Evolutionary conservation across 2,888 invertebrate species (phyloP).

Genomic region (Automeris io): DNA sequence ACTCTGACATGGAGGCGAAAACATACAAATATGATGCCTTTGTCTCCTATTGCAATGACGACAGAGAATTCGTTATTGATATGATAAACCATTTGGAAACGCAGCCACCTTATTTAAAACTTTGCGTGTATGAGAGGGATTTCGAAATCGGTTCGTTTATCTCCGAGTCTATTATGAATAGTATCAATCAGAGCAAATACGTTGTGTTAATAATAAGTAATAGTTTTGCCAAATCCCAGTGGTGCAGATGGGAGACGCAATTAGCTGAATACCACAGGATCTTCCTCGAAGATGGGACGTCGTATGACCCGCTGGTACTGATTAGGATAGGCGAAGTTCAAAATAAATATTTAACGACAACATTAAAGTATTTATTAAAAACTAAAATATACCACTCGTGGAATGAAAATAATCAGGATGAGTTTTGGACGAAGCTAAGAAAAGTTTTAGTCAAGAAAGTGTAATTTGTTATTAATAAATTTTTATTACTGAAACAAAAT

Average conservation of each 20-base stretch:
- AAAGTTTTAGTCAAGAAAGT: constrained; percentile 38
- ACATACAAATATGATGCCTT: constrained; percentile 77
- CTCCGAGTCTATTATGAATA: constrained; percentile 80
- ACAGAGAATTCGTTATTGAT: constrained; percentile 78
- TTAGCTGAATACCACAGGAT: constrained; percentile 81
- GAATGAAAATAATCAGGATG: constrained; percentile 63
- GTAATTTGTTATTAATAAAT: constrained; percentile 11
- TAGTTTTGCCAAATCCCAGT: constrained; percentile 82
- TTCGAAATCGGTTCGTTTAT: constrained; percentile 80
- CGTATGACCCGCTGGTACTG: constrained; percentile 78
- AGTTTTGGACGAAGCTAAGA: constrained; percentile 62
- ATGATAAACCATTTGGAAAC: constrained; percentile 79
- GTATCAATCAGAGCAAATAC: constrained; percentile 80
- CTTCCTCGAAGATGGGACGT: constrained; percentile 75
- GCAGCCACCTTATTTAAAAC: constrained; percentile 74
- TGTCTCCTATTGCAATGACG: constrained; percentile 78
- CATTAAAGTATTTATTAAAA: constrained; percentile 78
- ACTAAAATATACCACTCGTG: constrained; percentile 81
- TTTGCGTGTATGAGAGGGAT: constrained; percentile 84
- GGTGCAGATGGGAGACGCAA: constrained; percentile 84
- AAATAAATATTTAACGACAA: constrained; percentile 73
- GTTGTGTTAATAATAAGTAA: constrained; percentile 82
- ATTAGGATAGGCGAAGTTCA: constrained; percentile 79
- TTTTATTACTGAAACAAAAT: constrained; percentile 1
- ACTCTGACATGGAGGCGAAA: constrained; percentile 24